These are phyloP conservation scores for Taurulus bubalis DNA, from an alignment of 2,113 vertebrate genomes.

Conservation along the genomic window DNA sequence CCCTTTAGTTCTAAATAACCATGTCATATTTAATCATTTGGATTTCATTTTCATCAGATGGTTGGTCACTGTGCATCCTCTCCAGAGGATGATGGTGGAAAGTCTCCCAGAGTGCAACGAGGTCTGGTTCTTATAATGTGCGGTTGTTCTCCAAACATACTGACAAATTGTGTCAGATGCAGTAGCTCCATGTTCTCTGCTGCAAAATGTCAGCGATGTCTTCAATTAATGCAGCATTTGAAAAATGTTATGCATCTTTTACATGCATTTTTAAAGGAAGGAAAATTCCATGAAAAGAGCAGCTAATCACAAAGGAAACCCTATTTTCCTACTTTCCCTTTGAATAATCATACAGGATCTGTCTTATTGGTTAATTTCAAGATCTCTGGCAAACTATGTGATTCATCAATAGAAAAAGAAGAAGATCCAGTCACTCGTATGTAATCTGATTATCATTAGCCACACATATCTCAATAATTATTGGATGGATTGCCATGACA, in stretches of 20 bases:
- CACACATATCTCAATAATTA: background rate
- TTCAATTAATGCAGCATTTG: background rate
- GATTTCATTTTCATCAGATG: conserved; percentile 42
- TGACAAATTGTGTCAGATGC: conserved; percentile 4
- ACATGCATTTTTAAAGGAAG: background rate
- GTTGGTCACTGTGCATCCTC: conserved; percentile 35
- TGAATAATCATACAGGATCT: background rate
- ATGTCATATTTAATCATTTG: conserved; percentile 55
- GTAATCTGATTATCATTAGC: background rate
- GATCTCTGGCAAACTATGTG: background rate
- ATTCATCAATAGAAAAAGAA: background rate
- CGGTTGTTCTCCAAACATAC: conserved; percentile 27
- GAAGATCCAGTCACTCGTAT: background rate
- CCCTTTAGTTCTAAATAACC: conserved; percentile 41
- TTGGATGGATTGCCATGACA: background rate
- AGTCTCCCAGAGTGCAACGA: conserved; percentile 44
- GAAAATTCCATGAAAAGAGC: background rate
- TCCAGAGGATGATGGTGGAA: conserved; percentile 48
- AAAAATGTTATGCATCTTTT: background rate
- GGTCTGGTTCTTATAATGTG: conserved; percentile 43
- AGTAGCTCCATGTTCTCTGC: background rate
- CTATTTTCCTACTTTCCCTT: background rate
- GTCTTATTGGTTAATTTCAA: background rate
- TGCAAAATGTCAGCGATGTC: background rate
- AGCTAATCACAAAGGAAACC: background rate